A percentile compares a stretch with the other conserved stretches of the same genome.
Evolutionary conservation across 2,113 vertebrate genomes (phyloP).

Genomic region (Columba janthina): DNA sequence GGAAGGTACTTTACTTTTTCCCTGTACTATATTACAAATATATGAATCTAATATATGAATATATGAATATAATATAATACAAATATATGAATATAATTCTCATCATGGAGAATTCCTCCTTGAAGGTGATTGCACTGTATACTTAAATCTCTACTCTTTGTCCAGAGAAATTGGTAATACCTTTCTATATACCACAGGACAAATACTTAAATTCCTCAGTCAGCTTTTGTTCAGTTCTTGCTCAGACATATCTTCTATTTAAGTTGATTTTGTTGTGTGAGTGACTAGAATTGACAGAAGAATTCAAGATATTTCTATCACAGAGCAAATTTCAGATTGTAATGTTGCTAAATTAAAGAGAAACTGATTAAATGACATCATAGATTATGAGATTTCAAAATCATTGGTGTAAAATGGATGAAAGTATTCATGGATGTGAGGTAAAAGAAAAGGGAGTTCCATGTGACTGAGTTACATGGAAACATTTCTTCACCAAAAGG

Average conservation of each 20-base stretch:
- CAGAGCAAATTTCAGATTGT: neutral
- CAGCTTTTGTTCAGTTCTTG: neutral
- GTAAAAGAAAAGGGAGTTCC: neutral
- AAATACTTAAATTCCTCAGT: neutral
- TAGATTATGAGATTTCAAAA: neutral
- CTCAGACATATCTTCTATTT: neutral
- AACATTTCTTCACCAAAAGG: neutral
- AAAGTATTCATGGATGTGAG: neutral
- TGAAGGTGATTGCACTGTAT: neutral
- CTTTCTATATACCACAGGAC: neutral
- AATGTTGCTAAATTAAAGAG: neutral
- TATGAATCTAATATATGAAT: neutral
- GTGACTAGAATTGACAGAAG: neutral
- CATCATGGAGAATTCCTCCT: neutral
- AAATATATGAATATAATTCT: neutral
- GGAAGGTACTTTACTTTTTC: slow-evolving; percentile 1
- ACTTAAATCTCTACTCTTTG: neutral
- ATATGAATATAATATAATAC: too few relatives aligned
- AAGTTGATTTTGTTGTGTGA: neutral
- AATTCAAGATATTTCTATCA: neutral
- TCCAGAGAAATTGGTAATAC: neutral
- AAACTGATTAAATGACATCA: neutral
- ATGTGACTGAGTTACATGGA: neutral
- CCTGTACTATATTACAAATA: neutral
- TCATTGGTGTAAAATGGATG: neutral